Evolutionary conservation across 2,888 invertebrate species (phyloP), one percentile per base, ranked within the genome.

Genomic region (Pyrgus malvae): DNA sequence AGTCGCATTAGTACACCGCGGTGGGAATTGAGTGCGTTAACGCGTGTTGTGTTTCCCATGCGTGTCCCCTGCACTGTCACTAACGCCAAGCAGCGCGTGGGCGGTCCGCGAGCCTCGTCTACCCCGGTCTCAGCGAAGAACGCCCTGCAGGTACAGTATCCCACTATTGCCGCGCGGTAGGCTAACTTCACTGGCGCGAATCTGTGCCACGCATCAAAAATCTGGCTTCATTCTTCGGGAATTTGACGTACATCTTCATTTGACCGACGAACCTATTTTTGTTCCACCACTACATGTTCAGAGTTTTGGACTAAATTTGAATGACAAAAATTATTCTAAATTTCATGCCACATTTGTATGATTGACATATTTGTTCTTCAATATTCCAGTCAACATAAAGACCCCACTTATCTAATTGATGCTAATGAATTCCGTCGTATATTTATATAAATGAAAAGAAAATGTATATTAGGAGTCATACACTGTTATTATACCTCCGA

Each of bases 81-180:
- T 89, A 88, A 69, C 69, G 70, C 56, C 68, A 82, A 80, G 75
- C 86, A 89, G 87, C 81, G 88, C 76, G 87, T 90, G 75, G 82
- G 90, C 68, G 84, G 90, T 67, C 87, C 92, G 64, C 91, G 92
- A 75, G 87, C 91, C 69, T 78, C 91, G 55, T 85, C 91, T 72
- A 91, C 92, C 63, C 91, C 92, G 64, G 81, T 92, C 65, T 91
- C 92, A 63, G 91, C 92, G 67, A 92, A 92, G 88, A 91, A 92
- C 74, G 92, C 93, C 61, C 87, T 93, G 56, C 93, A 93, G 93
- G 93, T 93, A 92, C 92, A 84, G 79, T 92, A 90, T 76, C 74
- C 86, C 63, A 83, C 84, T 58, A 85, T 88, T 72, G 88, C 85
- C 61, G 87, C 86, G 72, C 86, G 90, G 83, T 91, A 91, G 74